Evolutionary conservation across 2,888 invertebrate species (phyloP), one percentile per base, ranked within the genome.

Genomic region (Papilio demoleus): DNA sequence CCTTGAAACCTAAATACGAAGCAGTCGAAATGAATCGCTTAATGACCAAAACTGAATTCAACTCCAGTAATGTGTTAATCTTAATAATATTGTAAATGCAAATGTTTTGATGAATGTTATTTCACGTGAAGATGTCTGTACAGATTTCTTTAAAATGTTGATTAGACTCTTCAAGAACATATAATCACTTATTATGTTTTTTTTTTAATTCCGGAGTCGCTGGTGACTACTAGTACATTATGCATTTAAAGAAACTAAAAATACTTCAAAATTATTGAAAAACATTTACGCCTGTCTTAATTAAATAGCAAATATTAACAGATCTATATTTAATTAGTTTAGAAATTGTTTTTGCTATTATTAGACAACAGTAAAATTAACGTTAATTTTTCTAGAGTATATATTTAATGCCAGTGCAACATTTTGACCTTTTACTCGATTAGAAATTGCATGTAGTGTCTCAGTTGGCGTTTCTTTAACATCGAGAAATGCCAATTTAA

Each of bases 401-500:
- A 42, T 42, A 19, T 38, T 38, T 38, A 31, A 31, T 4, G 38
- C 11, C 19, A 47, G 22, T 22, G 19, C 42, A 27, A 31, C 8
- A 56, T 56, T 56, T 56, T n/a, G n/a, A 17, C 17, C 31, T 56
- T 56, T 56, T 31, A 56, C 27, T 56, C 27, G 53, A 27, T 24
- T 53, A 53, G 17, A 17, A 27, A 56, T 56, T 42, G 40, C 42
- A 62, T 36, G 56, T 47, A n/a, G 22, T 31, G 56, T 45, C 67
- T 63, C 38, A 40, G 42, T 42, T 34, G 36, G 8, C 24, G 61
- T 24, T 61, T 61, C 45, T 53, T 42, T 62, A 67, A 61, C 59
- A 40, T 34, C 40, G 50, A 65, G 65, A 65, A 68, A 68, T 60
- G 68, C 64, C 68, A 68, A 68, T 68, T 68, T 68, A 68, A 68